A percentile compares a stretch with the other conserved stretches of the same genome.
Evolutionary conservation across 2,888 invertebrate genomes (phyloP).

Genomic region (Melanargia galathea): DNA sequence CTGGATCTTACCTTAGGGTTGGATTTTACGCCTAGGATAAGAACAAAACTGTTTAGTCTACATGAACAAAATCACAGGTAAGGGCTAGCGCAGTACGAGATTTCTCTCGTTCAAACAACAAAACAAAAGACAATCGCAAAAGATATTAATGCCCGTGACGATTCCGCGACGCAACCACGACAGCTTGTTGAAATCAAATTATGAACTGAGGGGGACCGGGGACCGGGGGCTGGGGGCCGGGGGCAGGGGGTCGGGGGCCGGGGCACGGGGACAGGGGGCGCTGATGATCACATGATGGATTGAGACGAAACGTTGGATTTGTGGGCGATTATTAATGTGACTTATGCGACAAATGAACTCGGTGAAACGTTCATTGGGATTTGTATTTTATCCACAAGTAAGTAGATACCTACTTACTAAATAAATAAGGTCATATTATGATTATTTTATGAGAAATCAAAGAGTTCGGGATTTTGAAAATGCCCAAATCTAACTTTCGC

Average conservation of each 20-base stretch:
- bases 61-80: not conserved
- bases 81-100: not conserved
- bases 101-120: not conserved
- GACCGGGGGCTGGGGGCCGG: not conserved
- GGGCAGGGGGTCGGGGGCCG: not conserved
- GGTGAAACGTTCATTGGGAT: conserved; percentile 1
- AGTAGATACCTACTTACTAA: too few species aligned
- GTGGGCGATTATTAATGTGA: conserved; percentile 19
- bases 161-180: conserved; percentile 44
- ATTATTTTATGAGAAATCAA: not conserved
- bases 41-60: too few species aligned
- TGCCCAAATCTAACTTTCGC: not conserved
- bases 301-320: conserved; percentile 19
- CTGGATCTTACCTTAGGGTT: too few species aligned
- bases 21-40: too few species aligned
- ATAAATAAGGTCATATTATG: too few species aligned
- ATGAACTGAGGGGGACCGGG: conserved; percentile 49
- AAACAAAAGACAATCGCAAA: conserved; percentile 21
- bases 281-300: conserved; percentile 26
- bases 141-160: conserved; percentile 36
- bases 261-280: conserved; percentile 1
- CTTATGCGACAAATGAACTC: conserved; percentile 18
- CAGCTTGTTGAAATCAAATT: conserved; percentile 72
- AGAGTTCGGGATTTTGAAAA: not conserved
- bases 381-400: too few species aligned